Percentiles rank a stretch among this genome's conserved stretches.
These are phyloP conservation scores for Pocillopora damicornis DNA, from an alignment of 64 coral and sea anemone genomes.

Conservation along the genomic window DNA sequence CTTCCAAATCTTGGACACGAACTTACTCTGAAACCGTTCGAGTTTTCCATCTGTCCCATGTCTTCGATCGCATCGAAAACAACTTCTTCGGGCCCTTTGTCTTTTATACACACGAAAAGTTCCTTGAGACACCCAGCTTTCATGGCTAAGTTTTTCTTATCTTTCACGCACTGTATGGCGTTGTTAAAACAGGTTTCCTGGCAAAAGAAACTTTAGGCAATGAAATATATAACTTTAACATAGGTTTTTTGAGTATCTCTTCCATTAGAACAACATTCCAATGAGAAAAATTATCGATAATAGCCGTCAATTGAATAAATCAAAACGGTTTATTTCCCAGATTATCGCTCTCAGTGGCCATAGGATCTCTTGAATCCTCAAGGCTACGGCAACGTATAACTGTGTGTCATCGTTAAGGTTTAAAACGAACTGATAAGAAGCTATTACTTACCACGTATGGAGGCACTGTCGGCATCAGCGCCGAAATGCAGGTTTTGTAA, in stretches of 20 bases:
- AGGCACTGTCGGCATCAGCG: conserved; percentile 53
- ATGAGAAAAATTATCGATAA: too few species aligned
- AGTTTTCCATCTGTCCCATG: background rate
- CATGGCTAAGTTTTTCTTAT: background rate
- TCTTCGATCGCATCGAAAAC: conserved; percentile 18
- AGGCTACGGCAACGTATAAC: too few species aligned
- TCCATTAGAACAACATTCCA: too few species aligned
- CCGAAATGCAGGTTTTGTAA: conserved; percentile 35
- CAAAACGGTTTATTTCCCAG: too few species aligned
- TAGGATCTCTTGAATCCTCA: too few species aligned
- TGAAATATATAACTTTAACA: too few species aligned
- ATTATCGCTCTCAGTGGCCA: too few species aligned
- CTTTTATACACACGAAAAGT: conserved; percentile 41
- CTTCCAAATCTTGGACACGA: background rate
- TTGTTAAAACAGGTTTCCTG: conserved; percentile 23
- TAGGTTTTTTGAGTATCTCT: too few species aligned
- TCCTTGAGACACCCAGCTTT: conserved; percentile 31
- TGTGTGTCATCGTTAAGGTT: too few species aligned
- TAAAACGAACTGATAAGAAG: too few species aligned
- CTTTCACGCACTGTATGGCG: background rate
- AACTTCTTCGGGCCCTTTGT: conserved; percentile 23
- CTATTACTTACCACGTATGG: conserved; percentile 55
- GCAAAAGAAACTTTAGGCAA: background rate
- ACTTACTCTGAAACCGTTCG: background rate
- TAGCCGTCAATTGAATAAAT: too few species aligned